Evolutionary conservation across 2,797 vertebrate genomes (phyloP), one percentile per base, ranked within the genome.

Genomic region (Falco columbarius): DNA sequence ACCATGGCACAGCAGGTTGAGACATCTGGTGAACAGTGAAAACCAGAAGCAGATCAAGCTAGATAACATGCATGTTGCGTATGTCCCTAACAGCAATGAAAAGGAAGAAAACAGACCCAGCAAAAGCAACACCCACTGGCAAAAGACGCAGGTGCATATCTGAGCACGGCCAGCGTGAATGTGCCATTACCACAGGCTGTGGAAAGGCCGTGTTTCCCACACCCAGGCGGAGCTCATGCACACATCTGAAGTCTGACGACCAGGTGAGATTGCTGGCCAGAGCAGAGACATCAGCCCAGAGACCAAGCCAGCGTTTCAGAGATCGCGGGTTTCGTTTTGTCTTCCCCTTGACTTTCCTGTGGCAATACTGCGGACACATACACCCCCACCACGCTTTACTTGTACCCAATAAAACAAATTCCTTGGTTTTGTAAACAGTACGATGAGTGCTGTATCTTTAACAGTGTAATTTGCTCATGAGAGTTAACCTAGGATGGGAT

Each of bases 401-500:
- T 44, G 27, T 21, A 84, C 18, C 47, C 26, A 90, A n/a, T 47
- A 62, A 80, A 93, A 86, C 6, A 82, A 76, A 90, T 58, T 29
- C 58, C 58, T 62, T 65, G 56, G 0, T 77, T 93, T 54, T 32
- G 30, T 71, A 65, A 89, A 59, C 55, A 84, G 40, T n/a, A 81
- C 0, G 27, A 82, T 86, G 90, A 96, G 61, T 32, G 38, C 63
- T 82, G 12, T 62, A 86, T 77, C 88, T 96, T 65, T 94, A 95
- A 76, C 24, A 34, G 58, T 56, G 24, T 77, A 74, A 94, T 92
- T 63, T 79, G 67, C 71, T 93, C 85, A 84, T 91, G 91, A 91
- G 95, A 95, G 55, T 93, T 91, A 90, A 92, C 55, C 84, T 84
- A 70, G 75, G 86, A 84, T 71, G 84, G 51, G 80, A 95, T 94